These are phyloP conservation scores for Dipodomys merriami DNA, from an alignment of 2,113 vertebrate genomes.

Conservation along the genomic window DNA sequence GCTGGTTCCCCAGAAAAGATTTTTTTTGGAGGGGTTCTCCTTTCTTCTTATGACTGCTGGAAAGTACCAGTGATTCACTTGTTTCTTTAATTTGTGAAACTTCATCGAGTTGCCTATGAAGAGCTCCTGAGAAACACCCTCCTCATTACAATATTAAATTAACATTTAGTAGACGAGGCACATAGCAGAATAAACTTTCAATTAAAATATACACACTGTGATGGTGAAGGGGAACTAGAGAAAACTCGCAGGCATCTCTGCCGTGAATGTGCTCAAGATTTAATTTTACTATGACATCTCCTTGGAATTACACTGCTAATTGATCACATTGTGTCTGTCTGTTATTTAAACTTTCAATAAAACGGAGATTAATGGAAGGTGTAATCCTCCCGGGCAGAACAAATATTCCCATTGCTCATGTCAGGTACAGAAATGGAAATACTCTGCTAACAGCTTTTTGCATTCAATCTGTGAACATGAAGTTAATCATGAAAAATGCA, in stretches of 20 bases:
- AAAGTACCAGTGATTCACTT: not conserved
- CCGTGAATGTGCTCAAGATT: conserved; percentile 78
- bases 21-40: no score
- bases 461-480: conserved; percentile 79
- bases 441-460: conserved; percentile 78
- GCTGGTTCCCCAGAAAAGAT: not conserved
- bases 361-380: conserved; percentile 88
- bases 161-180: conserved; percentile 81
- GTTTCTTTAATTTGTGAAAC: conserved; percentile 66
- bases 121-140: conserved; percentile 68
- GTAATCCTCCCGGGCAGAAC: conserved; percentile 87
- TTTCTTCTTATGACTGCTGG: not conserved
- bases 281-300: conserved; percentile 86
- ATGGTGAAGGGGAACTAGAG: conserved; percentile 80
- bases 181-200: conserved; percentile 85
- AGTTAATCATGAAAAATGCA: conserved; percentile 82
- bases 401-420: conserved; percentile 86
- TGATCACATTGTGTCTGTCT: conserved; percentile 89
- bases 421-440: conserved; percentile 84
- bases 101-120: conserved; percentile 65
- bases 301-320: conserved; percentile 87
- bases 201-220: conserved; percentile 83
- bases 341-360: conserved; percentile 91
- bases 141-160: conserved; percentile 82
- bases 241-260: conserved; percentile 76